Conservation (phyloP, 1,140 invertebrate genomes). For the Nymphalis io region DNA sequence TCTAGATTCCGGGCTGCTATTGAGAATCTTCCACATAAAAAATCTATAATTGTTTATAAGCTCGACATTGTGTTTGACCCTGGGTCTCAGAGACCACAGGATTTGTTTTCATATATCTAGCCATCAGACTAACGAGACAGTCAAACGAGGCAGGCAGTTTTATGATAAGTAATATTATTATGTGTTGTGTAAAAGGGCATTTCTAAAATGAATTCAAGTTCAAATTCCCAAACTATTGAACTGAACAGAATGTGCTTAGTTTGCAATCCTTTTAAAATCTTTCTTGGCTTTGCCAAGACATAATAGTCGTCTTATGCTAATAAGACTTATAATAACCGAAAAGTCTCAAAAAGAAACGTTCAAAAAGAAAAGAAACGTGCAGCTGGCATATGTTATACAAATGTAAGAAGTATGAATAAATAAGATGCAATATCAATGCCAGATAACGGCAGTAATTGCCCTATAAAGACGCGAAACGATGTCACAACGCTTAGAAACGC, state of each 20-base stretch:
- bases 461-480: conserved; percentile 76
- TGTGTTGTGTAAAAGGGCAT: not conserved
- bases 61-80: too few relatives aligned
- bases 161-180: too few relatives aligned
- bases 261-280: conserved; percentile 44
- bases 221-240: conserved; percentile 33
- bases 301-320: conserved; percentile 64
- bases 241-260: conserved; percentile 40
- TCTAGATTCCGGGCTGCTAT: too few relatives aligned
- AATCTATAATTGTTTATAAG: too few relatives aligned
- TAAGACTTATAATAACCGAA: conserved; percentile 47
- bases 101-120: too few relatives aligned
- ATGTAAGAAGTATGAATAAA: conserved; percentile 68
- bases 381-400: conserved; percentile 66
- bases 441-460: conserved; percentile 76
- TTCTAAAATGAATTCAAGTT: conserved; percentile 1
- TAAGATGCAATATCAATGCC: conserved; percentile 78
- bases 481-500: conserved; percentile 72
- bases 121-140: too few relatives aligned
- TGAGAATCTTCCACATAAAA: too few relatives aligned
- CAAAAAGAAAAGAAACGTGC: conserved; percentile 59
- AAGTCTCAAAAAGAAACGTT: conserved; percentile 48
- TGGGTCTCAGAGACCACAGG: too few relatives aligned
- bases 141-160: too few relatives aligned
- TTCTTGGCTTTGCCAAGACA: conserved; percentile 47